Conservation (phyloP, 2,888 invertebrate genomes). For the Hirtodrosophila confusa region DNA sequence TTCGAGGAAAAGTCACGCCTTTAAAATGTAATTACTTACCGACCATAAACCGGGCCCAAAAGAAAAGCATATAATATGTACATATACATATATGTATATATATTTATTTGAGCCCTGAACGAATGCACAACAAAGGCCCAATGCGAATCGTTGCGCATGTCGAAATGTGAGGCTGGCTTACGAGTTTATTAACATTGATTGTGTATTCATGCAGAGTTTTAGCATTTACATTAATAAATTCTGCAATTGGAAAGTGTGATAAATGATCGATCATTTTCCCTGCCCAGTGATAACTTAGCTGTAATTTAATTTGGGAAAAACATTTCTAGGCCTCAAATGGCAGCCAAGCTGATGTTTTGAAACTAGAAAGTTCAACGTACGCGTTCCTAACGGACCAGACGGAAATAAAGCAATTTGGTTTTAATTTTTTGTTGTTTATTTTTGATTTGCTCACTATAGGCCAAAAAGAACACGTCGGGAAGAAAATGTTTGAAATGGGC, state of each 20-base stretch:
- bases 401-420: conserved; percentile 35
- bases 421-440: conserved; percentile 9
- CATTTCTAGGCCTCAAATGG: not conserved
- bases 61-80: conserved; percentile 25
- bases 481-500: conserved; percentile 11
- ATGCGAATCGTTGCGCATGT: conserved; percentile 23
- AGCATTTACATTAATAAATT: conserved; percentile 16
- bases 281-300: too few species aligned
- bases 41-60: conserved; percentile 31
- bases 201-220: conserved; percentile 12
- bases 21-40: conserved; percentile 53
- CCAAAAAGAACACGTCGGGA: conserved; percentile 1
- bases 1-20: conserved; percentile 59
- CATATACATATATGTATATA: conserved; percentile 1
- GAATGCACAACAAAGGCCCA: conserved; percentile 21
- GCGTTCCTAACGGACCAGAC: conserved; percentile 28
- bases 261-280: not conserved
- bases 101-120: conserved; percentile 17
- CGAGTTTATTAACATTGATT: not conserved
- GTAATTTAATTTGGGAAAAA: conserved; percentile 28
- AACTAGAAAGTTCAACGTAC: conserved; percentile 47
- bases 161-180: conserved; percentile 18
- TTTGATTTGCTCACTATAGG: not conserved
- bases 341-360: conserved; percentile 8
- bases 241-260: conserved; percentile 15